Evolutionary conservation across 2,113 vertebrate genomes (phyloP), one percentile per base, ranked within the genome.

Genomic region (Equus przewalskii): DNA sequence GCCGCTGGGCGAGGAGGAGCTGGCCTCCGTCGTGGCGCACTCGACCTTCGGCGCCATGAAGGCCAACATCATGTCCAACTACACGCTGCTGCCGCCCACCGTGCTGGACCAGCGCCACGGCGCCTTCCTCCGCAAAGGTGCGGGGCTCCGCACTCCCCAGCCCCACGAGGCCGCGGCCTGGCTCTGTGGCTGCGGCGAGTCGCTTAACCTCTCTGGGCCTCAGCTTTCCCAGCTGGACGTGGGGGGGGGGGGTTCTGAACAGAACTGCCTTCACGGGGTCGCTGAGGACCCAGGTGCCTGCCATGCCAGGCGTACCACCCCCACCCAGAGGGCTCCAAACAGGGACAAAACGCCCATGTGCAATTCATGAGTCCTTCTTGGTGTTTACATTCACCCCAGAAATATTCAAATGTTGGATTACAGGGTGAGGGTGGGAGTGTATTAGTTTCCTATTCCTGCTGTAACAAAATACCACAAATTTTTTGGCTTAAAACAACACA

Each of bases 41-140:
- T 97, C 98, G 0, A 28, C 96, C 9, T 97, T 98, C 2, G 0
- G 87, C 0, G 89, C 96, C 58, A 98, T 98, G 98, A 98, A 96
- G 83, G 96, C 96, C 96, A 98, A 98, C 9, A 26, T 51, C 51
- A 98, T 98, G 98, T 97, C 96, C 78, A 98, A 98, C 95, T 97
- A 92, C 87, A 92, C 96, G 0, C 91, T 98, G 70, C 92, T 98
- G 91, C 98, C 98, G 14, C 22, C 36, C 76, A 91, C 58, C 93
- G 87, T 98, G 91, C 89, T 98, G 96, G 97, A 98, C 92, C 97
- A 98, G 28, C 33, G 93, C 85, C 98, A 41, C 0, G 98, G 98
- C 1, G 75, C 93, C 82, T 98, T 98, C 94, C 96, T 98, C 26
- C 93, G 98, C 64, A 98, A 98, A 98, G 98, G 98, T 98, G 85